Percentiles rank a stretch among this genome's conserved stretches.
These are phyloP conservation scores for Procavia capensis DNA, from an alignment of 2,113 vertebrate species.

Conservation along the genomic window DNA sequence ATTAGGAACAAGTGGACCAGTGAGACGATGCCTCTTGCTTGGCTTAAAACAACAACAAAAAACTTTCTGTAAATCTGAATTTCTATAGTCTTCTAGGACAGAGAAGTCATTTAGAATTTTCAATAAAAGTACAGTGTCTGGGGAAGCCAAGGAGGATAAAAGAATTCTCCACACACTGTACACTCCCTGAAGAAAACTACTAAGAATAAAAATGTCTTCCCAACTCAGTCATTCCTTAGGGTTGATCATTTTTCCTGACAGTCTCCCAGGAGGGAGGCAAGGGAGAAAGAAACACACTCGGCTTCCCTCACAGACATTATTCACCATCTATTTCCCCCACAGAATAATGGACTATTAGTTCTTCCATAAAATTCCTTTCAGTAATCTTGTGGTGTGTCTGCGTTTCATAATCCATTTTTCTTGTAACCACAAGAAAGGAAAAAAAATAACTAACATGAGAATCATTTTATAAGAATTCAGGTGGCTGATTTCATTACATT, in stretches of 20 bases:
- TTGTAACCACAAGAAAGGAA: constrained; percentile 12
- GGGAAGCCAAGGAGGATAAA: constrained; percentile 51
- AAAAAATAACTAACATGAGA: neutral
- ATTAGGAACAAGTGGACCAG: neutral
- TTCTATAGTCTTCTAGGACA: constrained; percentile 31
- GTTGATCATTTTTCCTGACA: constrained; percentile 67
- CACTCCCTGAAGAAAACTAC: constrained; percentile 62
- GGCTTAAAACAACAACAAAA: neutral
- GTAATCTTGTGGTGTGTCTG: constrained; percentile 15
- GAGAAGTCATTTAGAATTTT: constrained; percentile 61
- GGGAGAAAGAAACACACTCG: constrained; percentile 9
- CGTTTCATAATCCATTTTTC: constrained; percentile 59
- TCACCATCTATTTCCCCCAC: constrained; percentile 27
- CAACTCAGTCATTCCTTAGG: constrained; percentile 52
- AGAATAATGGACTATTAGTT: constrained; percentile 30
- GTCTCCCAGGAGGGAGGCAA: neutral
- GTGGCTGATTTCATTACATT: constrained; percentile 54
- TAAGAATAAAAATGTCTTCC: constrained; percentile 65
- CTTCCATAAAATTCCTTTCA: constrained; percentile 49
- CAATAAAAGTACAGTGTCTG: constrained; percentile 45
- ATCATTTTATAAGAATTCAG: constrained; percentile 43
- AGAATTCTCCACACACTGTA: constrained; percentile 48
- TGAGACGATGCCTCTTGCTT: neutral
- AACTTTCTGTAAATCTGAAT: constrained; percentile 12
- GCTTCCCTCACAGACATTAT: constrained; percentile 35